Base-by-base conservation (phyloP, 1,140 invertebrate species). In the Ericerus pela region DNA sequence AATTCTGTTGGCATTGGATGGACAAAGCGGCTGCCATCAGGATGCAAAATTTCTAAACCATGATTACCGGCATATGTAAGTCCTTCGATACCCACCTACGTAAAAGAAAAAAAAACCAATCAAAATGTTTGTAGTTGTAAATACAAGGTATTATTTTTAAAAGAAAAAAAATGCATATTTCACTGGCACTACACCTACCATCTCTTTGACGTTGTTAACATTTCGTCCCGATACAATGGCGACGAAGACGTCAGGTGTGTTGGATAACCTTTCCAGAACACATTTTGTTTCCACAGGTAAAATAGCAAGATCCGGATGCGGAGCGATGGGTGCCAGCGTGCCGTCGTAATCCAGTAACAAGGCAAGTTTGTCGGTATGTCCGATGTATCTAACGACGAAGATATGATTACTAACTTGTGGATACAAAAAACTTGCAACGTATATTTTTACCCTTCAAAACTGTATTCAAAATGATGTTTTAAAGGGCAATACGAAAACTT, bases 341-440 rank as follows among this genome's bases (percentile, higher is more conserved):
- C 88, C 89, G 64, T 93, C 89, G 67, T 92, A 93, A 70, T 93
- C 88, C 58, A 93, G 69, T 2, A 92, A 70, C 2, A 93, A 71
- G 0, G 86, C 87, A 59, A 91, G 67, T 69, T 90, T 91, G 62
- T 88, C 82, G 14, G 83, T 82, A 58, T 85, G 80, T 55, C 86
- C 86, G 61, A 91, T 85, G 68, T 90, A 89, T 69, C 84, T 87
- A 65, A 58, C 62, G 24, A 66, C 12, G 27, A 43, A 52, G 3
- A 5, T 47, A 6, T 18, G n/a, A 33, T 28, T 14, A 51, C 12
- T 24, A n/a, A 38, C 41, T 43, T 12, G 16, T 16, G 1, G 29
- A 28, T 38, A 28, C 6, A 8, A 11, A 24, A 26, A 18, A 24
- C 22, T 28, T 20, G n/a, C 8, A 33, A 33, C 31, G 8, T n/a